Base-by-base conservation (phyloP, 2,113 vertebrate genomes). In the Oostethus manadensis region DNA sequence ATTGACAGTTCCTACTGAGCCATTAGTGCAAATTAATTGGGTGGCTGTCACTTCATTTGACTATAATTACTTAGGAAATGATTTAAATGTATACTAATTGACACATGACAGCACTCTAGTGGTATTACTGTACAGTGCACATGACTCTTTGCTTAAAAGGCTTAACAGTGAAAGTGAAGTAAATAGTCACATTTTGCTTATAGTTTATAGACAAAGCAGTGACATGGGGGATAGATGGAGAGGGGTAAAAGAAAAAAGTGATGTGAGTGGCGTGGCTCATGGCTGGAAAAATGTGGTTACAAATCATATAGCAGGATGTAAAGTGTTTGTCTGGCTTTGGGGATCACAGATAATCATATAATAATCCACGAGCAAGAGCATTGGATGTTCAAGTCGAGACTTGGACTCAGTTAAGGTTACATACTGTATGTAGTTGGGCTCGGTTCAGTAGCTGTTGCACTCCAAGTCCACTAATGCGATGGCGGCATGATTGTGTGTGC, bases 11-110 rank as follows among this genome's bases (percentile, higher is more conserved):
- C 72, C 68, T 43, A 63, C 79, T 76, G 79, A 79, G 81, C 78
- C 79, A 84, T 83, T 80, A 78, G 51, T 68, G 45, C 64, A 51
- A 76, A 86, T 84, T 79, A 86, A 84, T 84, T 84, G 74, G 58
- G 57, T 67, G 56, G 64, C 69, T 84, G 82, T 80, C 80, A 80
- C 68, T 74, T 81, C 70, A 75, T 77, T 78, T 73, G 64, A 67
- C 80, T 76, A 58, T 73, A 81, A 85, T 83, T 80, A 78, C 79
- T 74, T 72, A 59, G 69, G 70, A 77, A 81, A 74, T 62, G 61
- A 74, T 81, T 84, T 81, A 79, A 76, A 82, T 75, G 58, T 18
- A 51, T 70, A 70, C 64, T 81, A 85, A 87, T 80, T 81, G 84
- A 68, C 20, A 18, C 77, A 86, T 53, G 60, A 76, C 76, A 76